Conservation (phyloP, 2,113 vertebrate genomes). For the Ptyas mucosa region DNA sequence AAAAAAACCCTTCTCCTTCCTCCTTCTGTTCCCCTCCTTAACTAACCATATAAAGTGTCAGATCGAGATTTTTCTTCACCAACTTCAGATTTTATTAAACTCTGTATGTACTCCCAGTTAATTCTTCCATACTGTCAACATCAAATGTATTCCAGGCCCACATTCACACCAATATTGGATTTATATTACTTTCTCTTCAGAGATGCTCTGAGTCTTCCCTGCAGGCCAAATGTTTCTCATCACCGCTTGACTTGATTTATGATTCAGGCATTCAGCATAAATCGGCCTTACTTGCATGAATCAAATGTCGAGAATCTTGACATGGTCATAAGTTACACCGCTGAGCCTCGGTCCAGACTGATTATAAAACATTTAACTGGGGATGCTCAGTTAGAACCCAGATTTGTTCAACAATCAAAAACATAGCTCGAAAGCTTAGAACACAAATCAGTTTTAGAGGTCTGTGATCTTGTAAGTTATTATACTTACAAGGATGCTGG, state of each 20-base stretch:
- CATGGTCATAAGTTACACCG: conserved; percentile 15
- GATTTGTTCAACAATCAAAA: conserved; percentile 34
- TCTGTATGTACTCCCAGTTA: background rate
- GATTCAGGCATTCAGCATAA: conserved; percentile 26
- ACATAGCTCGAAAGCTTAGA: background rate
- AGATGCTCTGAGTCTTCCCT: background rate
- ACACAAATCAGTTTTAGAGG: conserved; percentile 27
- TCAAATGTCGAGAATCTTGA: background rate
- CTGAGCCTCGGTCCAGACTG: conserved; percentile 13
- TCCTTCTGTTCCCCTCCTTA: background rate
- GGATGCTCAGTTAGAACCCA: conserved; percentile 20
- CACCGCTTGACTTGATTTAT: conserved; percentile 6
- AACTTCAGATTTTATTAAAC: background rate
- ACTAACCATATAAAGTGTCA: background rate
- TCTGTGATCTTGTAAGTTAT: conserved; percentile 12
- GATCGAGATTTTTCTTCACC: background rate
- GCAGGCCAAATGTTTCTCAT: conserved; percentile 9
- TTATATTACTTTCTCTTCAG: conserved; percentile 14
- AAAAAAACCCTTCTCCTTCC: background rate
- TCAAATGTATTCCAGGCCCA: fast-evolving
- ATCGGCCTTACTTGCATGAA: conserved; percentile 17
- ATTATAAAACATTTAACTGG: conserved; percentile 34
- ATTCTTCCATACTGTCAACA: background rate
- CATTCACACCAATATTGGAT: background rate
- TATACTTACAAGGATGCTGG: conserved; percentile 10